Evolutionary conservation across 2,113 vertebrate species (phyloP), one percentile per base, ranked within the genome.

Genomic region (Poicephalus gulielmi): DNA sequence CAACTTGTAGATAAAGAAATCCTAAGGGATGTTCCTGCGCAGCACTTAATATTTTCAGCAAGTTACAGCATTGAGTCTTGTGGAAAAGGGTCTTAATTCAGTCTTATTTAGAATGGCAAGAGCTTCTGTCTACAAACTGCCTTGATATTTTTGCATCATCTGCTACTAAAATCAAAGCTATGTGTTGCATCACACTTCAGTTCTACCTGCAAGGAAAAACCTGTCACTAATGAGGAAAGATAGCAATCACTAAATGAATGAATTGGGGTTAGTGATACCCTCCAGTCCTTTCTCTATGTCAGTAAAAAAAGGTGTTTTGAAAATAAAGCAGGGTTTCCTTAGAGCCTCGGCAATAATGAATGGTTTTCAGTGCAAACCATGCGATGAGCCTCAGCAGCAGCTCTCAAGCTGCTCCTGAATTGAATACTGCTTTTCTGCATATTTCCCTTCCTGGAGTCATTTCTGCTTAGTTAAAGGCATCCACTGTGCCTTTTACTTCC

Each of bases 191-290:
- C 93, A 83, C 79, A 83, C 55, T 46, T 74, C 84, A 73, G 77
- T 44, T 39, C 41, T 90, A 83, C 96, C 88, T 93, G 87, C 90
- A 90, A 92, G 62, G 44, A 95, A 95, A 76, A 92, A 92, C 35
- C 90, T 89, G 50, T 95, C 86, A 92, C 49, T 64, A 76, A 70
- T 8, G 7, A 57, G 90, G 67, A 52, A 83, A 96, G 92, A 93
- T 60, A 79, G n/a, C 17, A 60, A 93, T 84, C 59, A 50, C 78
- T 52, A 43, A 86, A 70, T 27, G 18, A 94, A 53, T 35, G 33
- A 90, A 69, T 9, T 73, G 3, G 28, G 52, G 33, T 60, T 91
- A 44, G 5, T 92, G 83, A 57, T 25, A 43, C 39, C 71, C 69
- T 85, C n/a, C 39, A 41, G 53, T 31, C 43, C 47, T 53, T 85